These are phyloP conservation scores for Bradypus variegatus DNA, from an alignment of 2,797 vertebrate species.

Conservation along the genomic window DNA sequence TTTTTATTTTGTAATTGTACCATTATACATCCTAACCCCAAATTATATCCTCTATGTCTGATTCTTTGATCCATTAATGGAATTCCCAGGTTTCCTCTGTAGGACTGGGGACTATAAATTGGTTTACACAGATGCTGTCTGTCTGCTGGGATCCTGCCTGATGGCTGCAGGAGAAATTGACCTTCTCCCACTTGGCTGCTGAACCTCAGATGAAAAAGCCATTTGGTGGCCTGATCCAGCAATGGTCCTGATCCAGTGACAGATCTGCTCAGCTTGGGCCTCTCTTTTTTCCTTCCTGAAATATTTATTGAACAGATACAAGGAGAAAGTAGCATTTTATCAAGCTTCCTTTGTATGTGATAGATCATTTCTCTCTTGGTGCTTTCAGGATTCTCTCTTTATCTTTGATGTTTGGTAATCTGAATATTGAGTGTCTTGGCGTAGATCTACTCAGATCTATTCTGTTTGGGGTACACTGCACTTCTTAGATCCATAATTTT, in stretches of 20 bases:
- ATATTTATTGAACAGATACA: background rate
- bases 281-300: background rate
- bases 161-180: background rate
- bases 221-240: too few relatives aligned
- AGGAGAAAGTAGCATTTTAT: background rate
- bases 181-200: background rate
- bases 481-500: too few relatives aligned
- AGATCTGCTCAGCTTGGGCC: too few relatives aligned
- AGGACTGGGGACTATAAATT: background rate
- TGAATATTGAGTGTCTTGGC: too few relatives aligned
- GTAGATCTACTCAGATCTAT: too few relatives aligned
- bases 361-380: too few relatives aligned
- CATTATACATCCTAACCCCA: background rate
- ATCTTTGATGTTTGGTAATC: too few relatives aligned
- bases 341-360: too few relatives aligned
- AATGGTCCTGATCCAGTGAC: background rate
- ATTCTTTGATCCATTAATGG: background rate
- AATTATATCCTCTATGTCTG: background rate
- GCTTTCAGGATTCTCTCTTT: too few relatives aligned
- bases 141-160: rapidly evolving
- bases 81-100: background rate
- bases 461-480: too few relatives aligned
- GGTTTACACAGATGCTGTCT: background rate
- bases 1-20: background rate
- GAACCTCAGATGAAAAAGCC: background rate